These are phyloP conservation scores for Salarias fasciatus DNA, from an alignment of 2,797 vertebrate genomes.

Conservation along the genomic window DNA sequence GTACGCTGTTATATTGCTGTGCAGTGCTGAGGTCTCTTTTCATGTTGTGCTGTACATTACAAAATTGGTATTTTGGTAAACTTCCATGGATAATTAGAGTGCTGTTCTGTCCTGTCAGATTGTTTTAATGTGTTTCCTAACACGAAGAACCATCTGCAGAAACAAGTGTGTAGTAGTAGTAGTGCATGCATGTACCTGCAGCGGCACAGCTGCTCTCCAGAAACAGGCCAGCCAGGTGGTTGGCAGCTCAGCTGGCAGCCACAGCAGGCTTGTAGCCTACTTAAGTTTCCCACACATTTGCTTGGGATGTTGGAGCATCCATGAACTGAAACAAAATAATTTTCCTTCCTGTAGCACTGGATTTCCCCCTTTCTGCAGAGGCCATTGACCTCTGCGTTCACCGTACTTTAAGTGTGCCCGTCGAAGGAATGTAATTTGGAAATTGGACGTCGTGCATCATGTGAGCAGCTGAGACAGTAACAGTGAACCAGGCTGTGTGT, in stretches of 20 bases:
- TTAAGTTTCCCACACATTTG: conserved; percentile 77
- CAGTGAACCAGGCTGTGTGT: conserved; percentile 26
- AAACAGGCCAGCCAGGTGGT: conserved; percentile 51
- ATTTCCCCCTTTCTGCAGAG: conserved; percentile 18
- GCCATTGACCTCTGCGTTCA: conserved; percentile 9
- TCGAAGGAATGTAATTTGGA: conserved; percentile 39
- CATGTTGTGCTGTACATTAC: too few relatives aligned
- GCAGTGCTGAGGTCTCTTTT: too few relatives aligned
- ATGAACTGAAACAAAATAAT: conserved; percentile 50
- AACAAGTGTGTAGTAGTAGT: not conserved
- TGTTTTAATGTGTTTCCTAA: conserved; percentile 7
- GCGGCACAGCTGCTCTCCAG: conserved; percentile 64
- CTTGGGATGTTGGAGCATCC: conserved; percentile 57
- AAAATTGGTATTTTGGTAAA: too few relatives aligned
- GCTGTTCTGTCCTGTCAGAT: not conserved
- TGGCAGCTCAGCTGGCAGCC: conserved; percentile 69
- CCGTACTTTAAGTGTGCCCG: conserved; percentile 14
- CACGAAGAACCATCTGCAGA: conserved; percentile 1
- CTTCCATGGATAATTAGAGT: too few relatives aligned
- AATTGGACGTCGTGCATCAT: conserved; percentile 48
- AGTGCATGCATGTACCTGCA: conserved; percentile 43
- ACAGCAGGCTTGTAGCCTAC: conserved; percentile 51
- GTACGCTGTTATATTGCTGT: too few relatives aligned
- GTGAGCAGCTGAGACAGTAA: conserved; percentile 37
- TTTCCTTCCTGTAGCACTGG: conserved; percentile 30